These are phyloP conservation scores for Pangasius djambal DNA, from an alignment of 2,797 vertebrate genomes.

Conservation along the genomic window DNA sequence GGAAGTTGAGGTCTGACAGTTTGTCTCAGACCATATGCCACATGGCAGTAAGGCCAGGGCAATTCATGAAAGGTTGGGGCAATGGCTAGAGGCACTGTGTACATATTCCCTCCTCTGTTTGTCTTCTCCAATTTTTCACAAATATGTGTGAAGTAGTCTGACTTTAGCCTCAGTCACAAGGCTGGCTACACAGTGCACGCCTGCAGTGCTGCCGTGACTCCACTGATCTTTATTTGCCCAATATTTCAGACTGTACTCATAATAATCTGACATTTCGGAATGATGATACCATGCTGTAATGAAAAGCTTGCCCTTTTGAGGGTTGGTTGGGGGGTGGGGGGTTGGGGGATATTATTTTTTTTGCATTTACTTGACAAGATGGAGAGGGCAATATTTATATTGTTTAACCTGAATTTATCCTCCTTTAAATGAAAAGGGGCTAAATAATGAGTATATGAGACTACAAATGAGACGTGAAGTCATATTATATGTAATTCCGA, in stretches of 20 bases:
- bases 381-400: neutral
- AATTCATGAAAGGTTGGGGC: slow-evolving; percentile 73
- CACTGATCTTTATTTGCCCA: slow-evolving; percentile 67
- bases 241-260: slow-evolving; percentile 64
- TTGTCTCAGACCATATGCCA: slow-evolving; percentile 84
- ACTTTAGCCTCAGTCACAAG: slow-evolving; percentile 61
- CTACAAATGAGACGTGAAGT: neutral
- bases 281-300: slow-evolving; percentile 45
- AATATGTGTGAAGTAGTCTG: slow-evolving; percentile 73
- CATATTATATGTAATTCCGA: neutral
- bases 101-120: slow-evolving; percentile 64
- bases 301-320: slow-evolving; percentile 12
- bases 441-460: neutral
- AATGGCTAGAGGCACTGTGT: slow-evolving; percentile 69
- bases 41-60: slow-evolving; percentile 78
- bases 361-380: neutral
- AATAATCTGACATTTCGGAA: slow-evolving; percentile 49
- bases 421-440: neutral
- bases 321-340: too few species aligned
- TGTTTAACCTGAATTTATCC: neutral
- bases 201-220: slow-evolving; percentile 43
- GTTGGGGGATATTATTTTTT: neutral
- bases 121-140: slow-evolving; percentile 66
- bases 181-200: slow-evolving; percentile 56
- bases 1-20: slow-evolving; percentile 75